Conservation (phyloP, 2,888 invertebrate genomes). For the Platerodrilus igneus region DNA sequence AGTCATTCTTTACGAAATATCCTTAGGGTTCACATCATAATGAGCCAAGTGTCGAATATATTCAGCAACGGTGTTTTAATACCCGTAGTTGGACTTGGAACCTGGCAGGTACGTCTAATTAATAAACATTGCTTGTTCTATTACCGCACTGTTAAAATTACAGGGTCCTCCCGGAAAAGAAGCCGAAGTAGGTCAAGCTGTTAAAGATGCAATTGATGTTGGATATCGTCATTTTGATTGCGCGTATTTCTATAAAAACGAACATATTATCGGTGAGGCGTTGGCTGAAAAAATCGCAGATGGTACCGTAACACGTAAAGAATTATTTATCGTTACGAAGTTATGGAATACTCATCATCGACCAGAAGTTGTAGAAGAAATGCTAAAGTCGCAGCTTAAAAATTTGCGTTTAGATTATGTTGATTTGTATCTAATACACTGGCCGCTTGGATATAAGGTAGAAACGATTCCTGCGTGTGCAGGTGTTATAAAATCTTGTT, state of each 20-base stretch:
- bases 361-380: slow-evolving; percentile 68
- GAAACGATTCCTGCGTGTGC: slow-evolving; percentile 9
- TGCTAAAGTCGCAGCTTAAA: slow-evolving; percentile 60
- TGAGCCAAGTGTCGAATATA: too few species aligned
- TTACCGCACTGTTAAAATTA: too few species aligned
- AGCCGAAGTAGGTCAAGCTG: slow-evolving; percentile 53
- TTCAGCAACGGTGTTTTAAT: slow-evolving; percentile 3
- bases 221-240: slow-evolving; percentile 72
- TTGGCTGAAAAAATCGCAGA: slow-evolving; percentile 58
- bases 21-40: too few species aligned
- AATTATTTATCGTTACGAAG: slow-evolving; percentile 65
- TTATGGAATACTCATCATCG: slow-evolving; percentile 75
- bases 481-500: slow-evolving; percentile 49
- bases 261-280: slow-evolving; percentile 62
- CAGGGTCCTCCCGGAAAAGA: slow-evolving; percentile 12
- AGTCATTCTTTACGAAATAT: too few species aligned
- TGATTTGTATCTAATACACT: slow-evolving; percentile 81
- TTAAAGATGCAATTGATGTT: slow-evolving; percentile 62
- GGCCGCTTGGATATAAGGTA: slow-evolving; percentile 4
- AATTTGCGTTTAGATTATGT: slow-evolving; percentile 71
- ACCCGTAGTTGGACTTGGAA: slow-evolving; percentile 4
- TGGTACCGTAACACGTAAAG: slow-evolving; percentile 61
- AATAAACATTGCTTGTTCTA: not conserved
- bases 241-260: slow-evolving; percentile 61
- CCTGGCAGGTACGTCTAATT: slow-evolving; percentile 4